Conservation (phyloP, 2,797 vertebrate species). For the Mastacembelus armatus region DNA sequence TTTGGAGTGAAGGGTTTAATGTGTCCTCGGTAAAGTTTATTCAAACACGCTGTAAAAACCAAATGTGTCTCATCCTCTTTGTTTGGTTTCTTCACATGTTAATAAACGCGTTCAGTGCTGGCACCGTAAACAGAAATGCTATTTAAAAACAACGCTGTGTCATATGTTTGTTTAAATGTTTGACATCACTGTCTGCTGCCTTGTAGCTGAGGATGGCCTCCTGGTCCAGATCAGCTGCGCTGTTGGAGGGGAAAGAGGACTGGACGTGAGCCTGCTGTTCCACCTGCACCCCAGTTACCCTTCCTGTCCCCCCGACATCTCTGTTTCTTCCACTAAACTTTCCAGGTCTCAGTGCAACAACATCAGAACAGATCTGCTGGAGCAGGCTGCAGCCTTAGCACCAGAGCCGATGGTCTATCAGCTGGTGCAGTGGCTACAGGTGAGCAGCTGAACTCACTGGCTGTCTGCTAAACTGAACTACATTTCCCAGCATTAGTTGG, state of each 20-base stretch:
- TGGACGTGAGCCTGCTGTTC: conserved; percentile 80
- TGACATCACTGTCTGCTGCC: no score
- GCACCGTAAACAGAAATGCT: no score
- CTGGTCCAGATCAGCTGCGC: conserved; percentile 51
- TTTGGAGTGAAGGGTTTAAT: no score
- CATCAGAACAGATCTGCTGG: conserved; percentile 55
- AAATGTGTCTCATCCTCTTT: no score
- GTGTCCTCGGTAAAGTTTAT: no score
- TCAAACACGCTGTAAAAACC: no score
- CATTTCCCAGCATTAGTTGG: no score
- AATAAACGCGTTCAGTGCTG: no score
- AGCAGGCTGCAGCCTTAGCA: conserved; percentile 43
- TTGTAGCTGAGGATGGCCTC: conserved; percentile 46
- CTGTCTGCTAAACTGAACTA: no score
- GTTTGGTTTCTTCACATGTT: no score
- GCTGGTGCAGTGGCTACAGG: conserved; percentile 57
- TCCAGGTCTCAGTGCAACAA: conserved; percentile 83
- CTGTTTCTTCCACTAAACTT: conserved; percentile 84
- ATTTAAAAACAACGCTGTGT: no score
- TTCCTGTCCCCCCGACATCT: conserved; percentile 83
- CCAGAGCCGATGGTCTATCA: conserved; percentile 63
- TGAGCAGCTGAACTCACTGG: background rate
- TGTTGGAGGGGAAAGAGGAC: background rate
- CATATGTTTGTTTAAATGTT: no score
- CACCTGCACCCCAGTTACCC: conserved; percentile 87